Conservation (phyloP, 2,888 invertebrate species). For the Epistrophella euchroma region DNA sequence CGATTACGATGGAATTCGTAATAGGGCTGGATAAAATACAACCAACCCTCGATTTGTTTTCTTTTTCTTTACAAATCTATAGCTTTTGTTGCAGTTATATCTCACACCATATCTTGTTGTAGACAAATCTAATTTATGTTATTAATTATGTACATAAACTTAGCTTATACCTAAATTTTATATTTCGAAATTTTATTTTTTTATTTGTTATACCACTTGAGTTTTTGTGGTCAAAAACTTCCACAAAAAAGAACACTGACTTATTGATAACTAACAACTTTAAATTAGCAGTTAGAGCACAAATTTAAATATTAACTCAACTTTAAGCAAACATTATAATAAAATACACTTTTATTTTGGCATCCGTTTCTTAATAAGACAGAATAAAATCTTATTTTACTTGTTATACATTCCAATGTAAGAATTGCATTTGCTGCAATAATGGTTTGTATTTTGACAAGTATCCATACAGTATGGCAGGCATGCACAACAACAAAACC, state of each 20-base stretch:
- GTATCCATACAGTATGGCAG: conserved; percentile 79
- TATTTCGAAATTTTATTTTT: too few species aligned
- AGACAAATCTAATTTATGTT: too few species aligned
- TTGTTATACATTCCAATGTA: conserved; percentile 79
- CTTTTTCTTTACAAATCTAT: too few species aligned
- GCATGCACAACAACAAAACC: conserved; percentile 78
- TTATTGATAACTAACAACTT: background rate
- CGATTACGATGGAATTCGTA: too few species aligned
- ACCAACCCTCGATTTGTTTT: too few species aligned
- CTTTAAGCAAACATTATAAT: background rate
- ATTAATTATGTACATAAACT: too few species aligned
- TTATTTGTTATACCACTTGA: too few species aligned
- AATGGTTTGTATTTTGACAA: conserved; percentile 80
- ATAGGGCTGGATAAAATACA: too few species aligned
- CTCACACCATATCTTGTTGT: too few species aligned
- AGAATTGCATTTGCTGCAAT: conserved; percentile 79
- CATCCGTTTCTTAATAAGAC: background rate
- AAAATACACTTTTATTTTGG: background rate
- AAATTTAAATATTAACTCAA: background rate
- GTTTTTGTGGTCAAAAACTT: background rate
- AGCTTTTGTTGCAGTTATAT: too few species aligned
- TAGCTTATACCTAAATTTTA: too few species aligned
- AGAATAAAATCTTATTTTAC: conserved; percentile 54
- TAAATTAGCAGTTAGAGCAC: background rate
- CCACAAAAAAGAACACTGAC: background rate